Evolutionary conservation across 1,140 invertebrate genomes (phyloP).

Genomic region (Bombus sibiricus): DNA sequence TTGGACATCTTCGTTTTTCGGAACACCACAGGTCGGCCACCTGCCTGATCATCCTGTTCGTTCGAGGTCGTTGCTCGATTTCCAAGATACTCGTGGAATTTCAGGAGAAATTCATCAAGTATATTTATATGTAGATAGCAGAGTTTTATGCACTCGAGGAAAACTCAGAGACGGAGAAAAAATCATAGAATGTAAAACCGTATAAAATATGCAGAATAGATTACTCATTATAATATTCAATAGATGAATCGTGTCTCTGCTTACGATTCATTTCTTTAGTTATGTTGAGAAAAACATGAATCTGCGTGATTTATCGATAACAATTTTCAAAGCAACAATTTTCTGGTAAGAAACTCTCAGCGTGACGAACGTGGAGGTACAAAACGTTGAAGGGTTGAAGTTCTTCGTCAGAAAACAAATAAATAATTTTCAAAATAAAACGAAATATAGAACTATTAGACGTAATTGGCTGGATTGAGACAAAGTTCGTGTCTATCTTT

Average conservation of each 20-base stretch:
- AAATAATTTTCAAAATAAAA: neutral
- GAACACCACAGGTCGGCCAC: conserved; percentile 32
- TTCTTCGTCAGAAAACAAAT: neutral
- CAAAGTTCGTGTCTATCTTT: neutral
- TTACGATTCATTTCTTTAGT: too few relatives aligned
- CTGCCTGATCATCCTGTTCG: conserved; percentile 42
- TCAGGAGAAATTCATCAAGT: neutral
- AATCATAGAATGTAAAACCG: too few relatives aligned
- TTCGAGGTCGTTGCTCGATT: conserved; percentile 60
- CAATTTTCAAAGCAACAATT: too few relatives aligned
- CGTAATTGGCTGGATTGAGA: neutral
- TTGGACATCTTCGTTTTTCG: conserved; percentile 43
- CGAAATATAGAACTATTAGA: neutral
- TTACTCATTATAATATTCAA: too few relatives aligned
- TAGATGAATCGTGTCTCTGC: too few relatives aligned
- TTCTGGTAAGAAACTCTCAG: too few relatives aligned
- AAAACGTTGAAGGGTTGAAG: neutral
- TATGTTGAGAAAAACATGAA: too few relatives aligned
- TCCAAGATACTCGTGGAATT: neutral
- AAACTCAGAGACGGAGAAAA: too few relatives aligned
- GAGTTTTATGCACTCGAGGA: too few relatives aligned
- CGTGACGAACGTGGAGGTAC: neutral
- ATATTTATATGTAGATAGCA: too few relatives aligned
- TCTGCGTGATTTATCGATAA: too few relatives aligned
- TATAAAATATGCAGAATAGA: too few relatives aligned